Base-by-base conservation (phyloP, 2,888 invertebrate genomes). In the Gandaritis pyraliata region DNA sequence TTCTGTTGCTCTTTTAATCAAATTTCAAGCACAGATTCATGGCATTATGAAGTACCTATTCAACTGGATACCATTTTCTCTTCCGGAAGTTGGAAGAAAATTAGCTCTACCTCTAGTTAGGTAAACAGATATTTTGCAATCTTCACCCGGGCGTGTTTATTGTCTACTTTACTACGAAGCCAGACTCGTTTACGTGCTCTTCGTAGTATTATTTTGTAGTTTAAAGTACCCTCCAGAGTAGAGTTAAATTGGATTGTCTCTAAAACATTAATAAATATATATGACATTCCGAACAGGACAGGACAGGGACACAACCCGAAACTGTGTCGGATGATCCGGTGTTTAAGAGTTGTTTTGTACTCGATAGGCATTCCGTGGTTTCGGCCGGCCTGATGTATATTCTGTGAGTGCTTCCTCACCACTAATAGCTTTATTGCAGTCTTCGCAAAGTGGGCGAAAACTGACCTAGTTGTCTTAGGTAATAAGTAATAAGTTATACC, bases 1-100 rank as follows among this genome's bases (percentile, higher is more conserved):
- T 38, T 50, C n/a, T 38, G 18, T 23, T 50, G 13, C 7, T 39
- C 29, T 51, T 33, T 51, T 51, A 51, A 51, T 51, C 51, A 51
- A 51, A 51, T 29, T 15, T 23, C 39, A 38, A 51, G 38, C 11
- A 51, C 39, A 51, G 49, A 23, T 18, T 29, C 23, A 41, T 29
- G 39, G 39, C 39, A 43, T 43, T 43, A 43, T 33, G 33, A 33
- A 33, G 33, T 33, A 33, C 33, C 33, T 11, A 33, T 16, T 16
- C 16, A 16, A 43, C 16, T 41, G 16, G 16, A 16, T 16, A 43
- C 16, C 43, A 16, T 13, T 43, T 43, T 43, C 43, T 43, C 43
- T 43, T 15, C 10, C 16, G 43, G 16, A 16, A 16, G 38, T 38
- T 38, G 41, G 13, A 41, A 8, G 16, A 15, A 41, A 41, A 41